Conservation (phyloP, 37 sponge, comb jelly and placozoan genomes). For the Tethya wilhelma region DNA sequence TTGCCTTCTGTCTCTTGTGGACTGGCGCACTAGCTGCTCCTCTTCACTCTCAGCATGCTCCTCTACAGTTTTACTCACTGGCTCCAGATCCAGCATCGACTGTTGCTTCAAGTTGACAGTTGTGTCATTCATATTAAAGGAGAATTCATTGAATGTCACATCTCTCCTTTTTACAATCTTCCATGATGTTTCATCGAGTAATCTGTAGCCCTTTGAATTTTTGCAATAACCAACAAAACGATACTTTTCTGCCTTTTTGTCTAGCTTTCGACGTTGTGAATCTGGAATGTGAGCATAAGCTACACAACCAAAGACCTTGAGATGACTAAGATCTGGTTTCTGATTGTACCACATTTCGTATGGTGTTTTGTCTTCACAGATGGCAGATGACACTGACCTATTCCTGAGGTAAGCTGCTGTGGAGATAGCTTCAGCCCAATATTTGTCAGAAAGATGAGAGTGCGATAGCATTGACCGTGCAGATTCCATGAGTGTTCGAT, state of each 20-base stretch:
- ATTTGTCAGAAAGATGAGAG: slow-evolving; percentile 26
- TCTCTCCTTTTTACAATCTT: too few species aligned
- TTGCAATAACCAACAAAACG: slow-evolving; percentile 42
- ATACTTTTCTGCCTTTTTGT: slow-evolving; percentile 31
- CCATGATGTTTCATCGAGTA: slow-evolving; percentile 15
- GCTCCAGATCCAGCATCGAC: neutral
- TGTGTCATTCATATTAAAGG: too few species aligned
- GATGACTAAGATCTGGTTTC: slow-evolving; percentile 36
- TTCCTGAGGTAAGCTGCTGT: slow-evolving; percentile 54
- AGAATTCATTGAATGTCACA: too few species aligned
- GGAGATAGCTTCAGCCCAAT: slow-evolving; percentile 62
- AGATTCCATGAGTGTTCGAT: slow-evolving; percentile 47
- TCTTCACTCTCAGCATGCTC: neutral
- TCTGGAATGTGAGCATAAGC: too few species aligned
- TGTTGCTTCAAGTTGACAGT: too few species aligned
- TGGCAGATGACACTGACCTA: slow-evolving; percentile 20
- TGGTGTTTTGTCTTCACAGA: slow-evolving; percentile 19
- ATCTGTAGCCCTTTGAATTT: slow-evolving; percentile 12
- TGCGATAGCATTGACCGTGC: slow-evolving; percentile 58
- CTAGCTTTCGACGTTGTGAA: slow-evolving; percentile 31
- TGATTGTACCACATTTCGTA: slow-evolving; percentile 33
- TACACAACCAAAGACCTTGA: slow-evolving; percentile 54
- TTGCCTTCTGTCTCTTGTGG: slow-evolving; percentile 17
- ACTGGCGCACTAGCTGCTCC: too few species aligned
- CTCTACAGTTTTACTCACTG: neutral